Evolutionary conservation across 1,140 invertebrate genomes (phyloP).

Genomic region (Magallana angulata): DNA sequence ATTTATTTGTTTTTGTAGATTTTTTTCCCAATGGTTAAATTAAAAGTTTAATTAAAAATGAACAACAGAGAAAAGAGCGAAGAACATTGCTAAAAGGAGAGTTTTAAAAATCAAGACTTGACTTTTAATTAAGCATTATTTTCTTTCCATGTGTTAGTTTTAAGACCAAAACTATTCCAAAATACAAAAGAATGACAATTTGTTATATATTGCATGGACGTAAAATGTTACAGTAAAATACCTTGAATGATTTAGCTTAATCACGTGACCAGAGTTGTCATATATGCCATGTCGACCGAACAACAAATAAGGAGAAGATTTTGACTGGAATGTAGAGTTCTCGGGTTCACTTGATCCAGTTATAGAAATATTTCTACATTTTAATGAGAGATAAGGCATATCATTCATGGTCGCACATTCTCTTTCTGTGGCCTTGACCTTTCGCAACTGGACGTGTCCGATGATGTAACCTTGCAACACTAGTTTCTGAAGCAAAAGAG

Average conservation of each 20-base stretch:
- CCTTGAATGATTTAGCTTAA: slow-evolving; percentile 68
- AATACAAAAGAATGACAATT: too few relatives aligned
- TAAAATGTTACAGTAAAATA: slow-evolving; percentile 33
- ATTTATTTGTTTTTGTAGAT: too few relatives aligned
- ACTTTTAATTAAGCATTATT: too few relatives aligned
- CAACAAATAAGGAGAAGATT: slow-evolving; percentile 42
- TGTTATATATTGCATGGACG: too few relatives aligned
- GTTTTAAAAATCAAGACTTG: too few relatives aligned
- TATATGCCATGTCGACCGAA: slow-evolving; percentile 68
- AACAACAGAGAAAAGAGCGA: too few relatives aligned
- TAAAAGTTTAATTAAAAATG: too few relatives aligned
- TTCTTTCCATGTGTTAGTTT: too few relatives aligned
- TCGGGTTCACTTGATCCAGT: neutral
- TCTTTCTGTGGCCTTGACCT: slow-evolving; percentile 61
- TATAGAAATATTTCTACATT: slow-evolving; percentile 54
- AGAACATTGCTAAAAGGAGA: too few relatives aligned
- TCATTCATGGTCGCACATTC: slow-evolving; percentile 52
- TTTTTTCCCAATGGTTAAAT: too few relatives aligned
- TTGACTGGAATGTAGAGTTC: neutral
- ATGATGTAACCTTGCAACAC: slow-evolving; percentile 62
- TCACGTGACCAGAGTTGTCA: slow-evolving; percentile 66
- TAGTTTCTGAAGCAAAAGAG: slow-evolving; percentile 31
- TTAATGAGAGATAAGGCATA: slow-evolving; percentile 41
- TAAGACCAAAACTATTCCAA: too few relatives aligned
- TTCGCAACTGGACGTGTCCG: slow-evolving; percentile 69